Evolutionary conservation across 2,113 vertebrate species (phyloP), one percentile per base, ranked within the genome.

Genomic region (Galemys pyrenaicus): DNA sequence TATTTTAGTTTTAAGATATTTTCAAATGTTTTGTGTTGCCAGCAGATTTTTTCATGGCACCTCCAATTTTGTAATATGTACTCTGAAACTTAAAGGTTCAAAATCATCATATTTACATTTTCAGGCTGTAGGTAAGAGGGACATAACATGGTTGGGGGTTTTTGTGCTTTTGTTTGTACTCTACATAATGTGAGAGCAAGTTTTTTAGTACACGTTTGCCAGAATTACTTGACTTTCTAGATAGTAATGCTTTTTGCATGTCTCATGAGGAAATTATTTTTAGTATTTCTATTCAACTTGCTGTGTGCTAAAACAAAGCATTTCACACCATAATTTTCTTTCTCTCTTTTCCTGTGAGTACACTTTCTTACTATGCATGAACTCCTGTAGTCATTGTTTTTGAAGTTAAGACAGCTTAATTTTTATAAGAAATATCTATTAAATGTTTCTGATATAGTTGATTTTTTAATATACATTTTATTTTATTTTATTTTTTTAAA

Each of bases 1-100:
- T 85, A 56, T 56, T 56, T 56, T 56, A 22, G 39, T 87, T 77
- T 87, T 51, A 67, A 88, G 84, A 35, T 92, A 41, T 41, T 93
- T 77, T 49, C 32, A 90, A 44, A 84, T 71, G 87, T 24, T 89
- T 86, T 80, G 24, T 30, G n/a, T 80, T 89, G n/a, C 64, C 6
- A 44, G n/a, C 75, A 67, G 19, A 24, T 89, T 46, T 2, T 60
- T 86, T 89, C 39, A 20, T 28, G 8, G 5, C 84, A 46, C 10
- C 39, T 79, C n/a, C 35, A 71, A 0, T 67, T 82, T 70, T 71
- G 77, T 73, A 86, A 35, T 86, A 26, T 83, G 35, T 60, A 83
- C 56, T 58, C n/a, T 22, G 20, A 24, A 79, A 41, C 37, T 80
- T 64, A 89, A 77, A 62, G 16, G 26, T 75, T 87, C 24, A 39